A percentile compares a stretch with the other conserved stretches of the same genome.
Conservation (phyloP, 2,113 vertebrate species). For the Centrocercus urophasianus region DNA sequence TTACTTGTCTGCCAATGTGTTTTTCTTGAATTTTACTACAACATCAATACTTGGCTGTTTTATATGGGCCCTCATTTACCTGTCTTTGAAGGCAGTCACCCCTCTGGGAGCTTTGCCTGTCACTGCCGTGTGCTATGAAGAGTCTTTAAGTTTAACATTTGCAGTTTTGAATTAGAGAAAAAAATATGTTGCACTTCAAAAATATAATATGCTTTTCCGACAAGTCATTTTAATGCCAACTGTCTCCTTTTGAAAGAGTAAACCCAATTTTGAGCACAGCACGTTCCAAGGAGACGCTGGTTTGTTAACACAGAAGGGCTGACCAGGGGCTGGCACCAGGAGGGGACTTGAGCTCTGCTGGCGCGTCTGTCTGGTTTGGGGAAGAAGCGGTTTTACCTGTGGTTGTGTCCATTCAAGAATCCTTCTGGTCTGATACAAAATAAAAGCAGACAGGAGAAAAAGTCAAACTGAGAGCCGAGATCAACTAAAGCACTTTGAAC, state of each 20-base stretch:
- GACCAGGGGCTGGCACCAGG: too few relatives aligned
- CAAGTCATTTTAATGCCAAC: conserved; percentile 9
- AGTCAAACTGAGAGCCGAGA: not conserved
- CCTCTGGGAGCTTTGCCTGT: conserved; percentile 83
- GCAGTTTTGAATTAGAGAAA: conserved; percentile 72
- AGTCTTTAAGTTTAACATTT: conserved; percentile 79
- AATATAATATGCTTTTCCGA: conserved; percentile 52
- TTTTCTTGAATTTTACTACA: conserved; percentile 87
- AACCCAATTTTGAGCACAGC: not conserved
- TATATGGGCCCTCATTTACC: conserved; percentile 83
- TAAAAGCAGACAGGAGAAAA: not conserved
- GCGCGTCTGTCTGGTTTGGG: not conserved
- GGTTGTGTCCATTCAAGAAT: not conserved
- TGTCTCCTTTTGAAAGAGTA: not conserved
- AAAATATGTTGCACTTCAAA: conserved; percentile 77
- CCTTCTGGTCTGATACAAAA: conserved; percentile 10
- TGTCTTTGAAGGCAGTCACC: conserved; percentile 83
- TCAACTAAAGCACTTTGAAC: not conserved
- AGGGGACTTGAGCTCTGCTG: not conserved
- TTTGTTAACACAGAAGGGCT: not conserved
- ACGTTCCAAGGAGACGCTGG: not conserved
- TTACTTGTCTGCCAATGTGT: conserved; percentile 89
- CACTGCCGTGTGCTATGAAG: conserved; percentile 76
- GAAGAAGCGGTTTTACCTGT: not conserved
- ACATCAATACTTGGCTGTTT: conserved; percentile 86